Base-by-base conservation (phyloP, 2,113 vertebrate genomes). In the Odobenus rosmarus region DNA sequence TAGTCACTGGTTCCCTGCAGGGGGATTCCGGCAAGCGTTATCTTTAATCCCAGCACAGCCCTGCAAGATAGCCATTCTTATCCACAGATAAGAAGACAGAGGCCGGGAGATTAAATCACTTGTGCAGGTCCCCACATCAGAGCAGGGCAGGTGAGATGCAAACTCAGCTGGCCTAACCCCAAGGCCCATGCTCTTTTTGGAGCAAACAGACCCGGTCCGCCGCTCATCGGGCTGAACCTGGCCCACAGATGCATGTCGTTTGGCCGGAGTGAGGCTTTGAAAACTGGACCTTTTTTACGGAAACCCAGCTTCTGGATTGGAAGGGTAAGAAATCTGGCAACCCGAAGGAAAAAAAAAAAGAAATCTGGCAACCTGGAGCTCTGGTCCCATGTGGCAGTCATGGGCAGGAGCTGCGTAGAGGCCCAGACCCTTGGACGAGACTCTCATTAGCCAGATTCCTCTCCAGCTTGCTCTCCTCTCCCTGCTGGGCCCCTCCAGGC, bases 11-110 rank as follows among this genome's bases (percentile, higher is more conserved):
- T 9, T 57, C 31, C 81, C 62, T 15, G 23, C 4, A 39, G 83
- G 77, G 89, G 51, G 67, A 10, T 39, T 84, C 83, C 13, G 7
- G 39, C 33, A 28, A 33, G 69, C 0, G 13, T 85, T 88, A 61
- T 53, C 95, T 76, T 64, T 31, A n/a, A 59, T 36, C 61, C 80
- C 21, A 42, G 46, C 74, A 24, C 33, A 14, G 7, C 53, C 28
- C 76, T 8, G 3, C 0, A 26, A 79, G 69, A 46, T 0, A 53
- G 61, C 28, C 61, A 4, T 55, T 72, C 83, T 86, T 77, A 67
- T 42, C 84, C 84, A 36, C 42, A 85, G 94, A 93, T 74, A 82
- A 90, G 87, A 59, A 64, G 59, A 81, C 51, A 86, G 90, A 67
- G 86, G 16, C 42, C 46, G 64, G 28, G 55, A 79, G 93, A 69